Percentiles rank a stretch among this genome's conserved stretches.
Evolutionary conservation across 2,797 vertebrate species (phyloP).

Genomic region (Setipinna tenuifilis): DNA sequence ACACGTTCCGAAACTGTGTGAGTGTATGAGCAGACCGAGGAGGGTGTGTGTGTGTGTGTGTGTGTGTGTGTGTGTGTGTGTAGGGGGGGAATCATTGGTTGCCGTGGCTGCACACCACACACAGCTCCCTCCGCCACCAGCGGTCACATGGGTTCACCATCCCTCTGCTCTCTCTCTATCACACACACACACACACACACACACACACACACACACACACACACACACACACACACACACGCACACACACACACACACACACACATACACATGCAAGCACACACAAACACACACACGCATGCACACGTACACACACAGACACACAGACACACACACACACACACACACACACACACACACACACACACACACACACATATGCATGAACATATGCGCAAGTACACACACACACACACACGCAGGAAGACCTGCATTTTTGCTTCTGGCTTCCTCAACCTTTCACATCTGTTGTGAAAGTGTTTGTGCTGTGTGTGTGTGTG

Average conservation of each 20-base stretch:
- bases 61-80: no score
- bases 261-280: background rate
- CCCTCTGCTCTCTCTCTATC: no score
- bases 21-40: background rate
- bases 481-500: background rate
- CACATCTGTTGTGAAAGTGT: background rate
- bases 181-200: background rate
- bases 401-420: conserved; percentile 8
- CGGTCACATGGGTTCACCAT: background rate
- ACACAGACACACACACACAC: background rate
- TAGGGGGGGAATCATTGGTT: background rate
- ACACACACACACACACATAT: background rate
- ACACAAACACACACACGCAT: background rate
- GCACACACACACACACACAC: background rate
- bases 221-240: conserved; percentile 5
- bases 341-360: background rate
- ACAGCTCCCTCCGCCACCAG: background rate
- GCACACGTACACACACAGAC: background rate
- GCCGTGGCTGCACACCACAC: background rate
- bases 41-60: background rate
- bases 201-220: background rate
- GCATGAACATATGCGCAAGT: background rate
- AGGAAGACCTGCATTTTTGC: background rate
- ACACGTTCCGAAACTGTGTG: conserved; percentile 3
- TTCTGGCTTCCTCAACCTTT: background rate